Percentiles rank a stretch among this genome's conserved stretches.
Conservation (phyloP, 2,888 invertebrate genomes). For the Crepidodera aurea region DNA sequence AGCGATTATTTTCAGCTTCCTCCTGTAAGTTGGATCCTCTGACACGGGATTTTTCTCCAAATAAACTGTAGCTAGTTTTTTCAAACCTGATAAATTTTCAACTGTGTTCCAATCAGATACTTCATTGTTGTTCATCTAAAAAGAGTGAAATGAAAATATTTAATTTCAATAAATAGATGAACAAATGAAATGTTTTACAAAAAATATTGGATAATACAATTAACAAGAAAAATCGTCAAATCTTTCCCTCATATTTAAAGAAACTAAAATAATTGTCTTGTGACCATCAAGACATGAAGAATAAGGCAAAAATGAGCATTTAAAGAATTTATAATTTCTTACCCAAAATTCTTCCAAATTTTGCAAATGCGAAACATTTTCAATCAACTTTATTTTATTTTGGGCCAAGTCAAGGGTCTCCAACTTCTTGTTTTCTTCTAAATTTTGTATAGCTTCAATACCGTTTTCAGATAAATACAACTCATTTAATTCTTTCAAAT, state of each 20-base stretch:
- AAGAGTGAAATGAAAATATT: constrained; percentile 41
- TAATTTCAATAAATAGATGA: no score
- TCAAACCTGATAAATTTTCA: constrained; percentile 74
- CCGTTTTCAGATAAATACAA: constrained; percentile 96
- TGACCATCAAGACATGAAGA: no score
- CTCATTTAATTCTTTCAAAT: constrained; percentile 79
- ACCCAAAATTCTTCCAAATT: constrained; percentile 97
- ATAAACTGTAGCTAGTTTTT: constrained; percentile 83
- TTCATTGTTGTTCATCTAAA: constrained; percentile 89
- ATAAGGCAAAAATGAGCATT: no score
- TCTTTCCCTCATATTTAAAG: no score
- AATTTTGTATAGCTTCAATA: constrained; percentile 78
- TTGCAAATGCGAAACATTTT: constrained; percentile 78
- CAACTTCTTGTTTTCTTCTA: constrained; percentile 73
- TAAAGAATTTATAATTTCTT: no score
- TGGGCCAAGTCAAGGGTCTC: constrained; percentile 90
- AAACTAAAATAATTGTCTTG: no score
- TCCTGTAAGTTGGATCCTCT: constrained; percentile 84
- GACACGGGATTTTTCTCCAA: constrained; percentile 92
- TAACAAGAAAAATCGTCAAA: no score
- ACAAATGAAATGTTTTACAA: constrained; percentile 12
- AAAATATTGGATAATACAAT: no score
- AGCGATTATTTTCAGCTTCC: constrained; percentile 87
- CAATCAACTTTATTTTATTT: constrained; percentile 83
- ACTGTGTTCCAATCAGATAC: constrained; percentile 86